Conservation (phyloP, 2,113 vertebrate species). For the Chaetorhynchus papuensis region DNA sequence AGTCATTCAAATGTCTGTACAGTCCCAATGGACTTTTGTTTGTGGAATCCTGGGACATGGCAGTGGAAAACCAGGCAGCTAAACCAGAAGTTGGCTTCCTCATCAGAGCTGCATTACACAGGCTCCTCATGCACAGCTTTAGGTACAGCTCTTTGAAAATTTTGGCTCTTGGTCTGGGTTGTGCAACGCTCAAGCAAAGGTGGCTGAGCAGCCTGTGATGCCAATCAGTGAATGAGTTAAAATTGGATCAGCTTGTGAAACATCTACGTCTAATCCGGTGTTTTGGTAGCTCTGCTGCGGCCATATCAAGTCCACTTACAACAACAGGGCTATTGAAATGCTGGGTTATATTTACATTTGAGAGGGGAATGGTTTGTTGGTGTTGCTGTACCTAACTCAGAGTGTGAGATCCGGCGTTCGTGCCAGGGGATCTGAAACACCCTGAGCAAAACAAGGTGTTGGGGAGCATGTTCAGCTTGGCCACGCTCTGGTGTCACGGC, state of each 20-base stretch:
- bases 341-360: not conserved
- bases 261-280: not conserved
- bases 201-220: not conserved
- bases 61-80: not conserved
- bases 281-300: not conserved
- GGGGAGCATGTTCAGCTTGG: not conserved
- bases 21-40: not conserved
- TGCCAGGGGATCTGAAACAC: not conserved
- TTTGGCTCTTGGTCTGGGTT: not conserved
- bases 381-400: not conserved
- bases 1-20: not conserved
- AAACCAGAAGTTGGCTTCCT: not conserved
- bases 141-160: not conserved
- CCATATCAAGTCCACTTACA: not conserved
- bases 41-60: not conserved
- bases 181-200: not conserved
- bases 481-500: rapidly evolving
- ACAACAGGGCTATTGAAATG: not conserved
- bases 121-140: not conserved
- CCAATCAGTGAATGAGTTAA: slow-evolving; percentile 25
- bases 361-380: not conserved
- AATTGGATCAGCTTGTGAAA: not conserved
- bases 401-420: not conserved
- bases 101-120: not conserved
- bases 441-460: not conserved